A percentile compares a stretch with the other conserved stretches of the same genome.
phyloP scores from a whole-genome alignment of 2,113 vertebrate species.

The Notarius quadriscutis region DNA sequence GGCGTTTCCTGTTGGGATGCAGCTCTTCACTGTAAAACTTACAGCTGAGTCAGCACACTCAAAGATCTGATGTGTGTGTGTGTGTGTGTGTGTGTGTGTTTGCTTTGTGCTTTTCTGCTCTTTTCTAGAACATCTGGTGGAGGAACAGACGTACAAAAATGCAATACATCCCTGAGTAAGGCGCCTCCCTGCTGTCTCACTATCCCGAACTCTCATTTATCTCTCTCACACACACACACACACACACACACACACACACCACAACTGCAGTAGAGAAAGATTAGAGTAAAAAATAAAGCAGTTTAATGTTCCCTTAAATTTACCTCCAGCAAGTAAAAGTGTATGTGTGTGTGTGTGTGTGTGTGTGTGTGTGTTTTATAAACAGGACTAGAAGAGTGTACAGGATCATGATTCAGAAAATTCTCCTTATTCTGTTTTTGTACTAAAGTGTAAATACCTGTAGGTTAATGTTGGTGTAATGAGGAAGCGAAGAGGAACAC shows the following conservation, averaged over 20 bases:
- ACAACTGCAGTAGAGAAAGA: no score
- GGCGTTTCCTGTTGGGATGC: conserved; percentile 53
- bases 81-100: not conserved
- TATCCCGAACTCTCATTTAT: no score
- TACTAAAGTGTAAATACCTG: no score
- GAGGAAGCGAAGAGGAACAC: no score
- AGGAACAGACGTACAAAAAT: conserved; percentile 14
- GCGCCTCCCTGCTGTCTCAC: not conserved
- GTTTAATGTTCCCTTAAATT: no score
- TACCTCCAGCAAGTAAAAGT: not conserved
- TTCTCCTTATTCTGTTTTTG: no score
- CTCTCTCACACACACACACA: no score
- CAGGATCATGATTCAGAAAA: no score
- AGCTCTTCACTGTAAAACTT: conserved; percentile 39
- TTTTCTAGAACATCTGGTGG: conserved; percentile 26
- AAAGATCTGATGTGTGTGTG: not conserved
- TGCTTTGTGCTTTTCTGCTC: not conserved
- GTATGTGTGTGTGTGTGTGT: not conserved
- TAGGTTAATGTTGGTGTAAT: no score
- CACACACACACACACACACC: no score
- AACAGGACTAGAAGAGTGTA: no score
- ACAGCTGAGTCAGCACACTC: conserved; percentile 39
- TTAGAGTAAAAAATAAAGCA: no score
- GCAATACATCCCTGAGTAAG: not conserved
- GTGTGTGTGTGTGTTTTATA: not conserved